Conservation (phyloP, 2,888 invertebrate species). For the Leptopilina drosophilae region DNA sequence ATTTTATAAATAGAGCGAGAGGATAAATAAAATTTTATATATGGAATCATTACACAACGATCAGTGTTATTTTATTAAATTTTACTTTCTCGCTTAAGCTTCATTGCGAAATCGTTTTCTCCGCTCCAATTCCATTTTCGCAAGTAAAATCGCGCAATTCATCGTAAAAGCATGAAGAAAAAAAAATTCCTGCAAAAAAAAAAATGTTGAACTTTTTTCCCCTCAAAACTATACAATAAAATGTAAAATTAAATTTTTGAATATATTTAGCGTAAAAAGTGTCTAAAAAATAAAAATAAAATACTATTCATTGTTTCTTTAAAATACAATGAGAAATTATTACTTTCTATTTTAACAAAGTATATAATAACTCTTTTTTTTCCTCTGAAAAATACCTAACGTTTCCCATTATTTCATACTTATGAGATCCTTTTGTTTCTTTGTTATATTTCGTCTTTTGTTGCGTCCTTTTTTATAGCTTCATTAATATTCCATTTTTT, state of each 20-base stretch:
- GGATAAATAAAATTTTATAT: no score
- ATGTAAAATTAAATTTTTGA: no score
- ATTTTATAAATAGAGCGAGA: conserved; percentile 14
- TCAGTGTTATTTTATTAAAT: conserved; percentile 53
- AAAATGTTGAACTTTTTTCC: background rate
- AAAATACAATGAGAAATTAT: conserved; percentile 1
- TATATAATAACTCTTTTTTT: conserved; percentile 16
- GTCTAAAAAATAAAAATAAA: background rate
- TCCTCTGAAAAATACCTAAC: conserved; percentile 2
- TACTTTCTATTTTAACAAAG: background rate
- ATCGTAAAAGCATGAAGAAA: conserved; percentile 13
- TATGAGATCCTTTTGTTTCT: conserved; percentile 18
- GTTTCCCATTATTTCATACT: conserved; percentile 3
- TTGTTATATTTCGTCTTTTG: conserved; percentile 6
- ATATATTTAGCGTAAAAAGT: background rate
- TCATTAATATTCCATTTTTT: conserved; percentile 17
- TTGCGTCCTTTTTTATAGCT: conserved; percentile 9
- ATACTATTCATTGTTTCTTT: background rate
- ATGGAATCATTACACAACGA: conserved; percentile 54
- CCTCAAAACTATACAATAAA: background rate
- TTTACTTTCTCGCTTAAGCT: conserved; percentile 58
- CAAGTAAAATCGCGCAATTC: conserved; percentile 53
- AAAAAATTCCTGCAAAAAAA: background rate
- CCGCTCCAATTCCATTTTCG: conserved; percentile 62
- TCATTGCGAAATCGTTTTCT: conserved; percentile 62